Evolutionary conservation across 1,140 invertebrate species (phyloP), one percentile per base, ranked within the genome.

Genomic region (Drosophila nikananu): DNA sequence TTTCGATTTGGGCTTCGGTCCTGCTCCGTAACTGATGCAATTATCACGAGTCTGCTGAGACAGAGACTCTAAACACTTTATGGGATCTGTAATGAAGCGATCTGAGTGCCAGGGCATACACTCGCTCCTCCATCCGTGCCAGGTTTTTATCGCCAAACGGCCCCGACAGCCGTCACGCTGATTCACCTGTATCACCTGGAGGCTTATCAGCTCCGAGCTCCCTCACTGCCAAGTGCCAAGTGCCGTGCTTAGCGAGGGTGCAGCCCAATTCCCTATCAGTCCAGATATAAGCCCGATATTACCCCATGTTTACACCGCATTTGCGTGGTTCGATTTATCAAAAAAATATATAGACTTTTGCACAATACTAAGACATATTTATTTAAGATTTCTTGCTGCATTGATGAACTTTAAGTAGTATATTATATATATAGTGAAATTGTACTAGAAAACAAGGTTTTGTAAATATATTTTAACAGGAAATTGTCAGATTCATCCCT

Each of bases 221-320:
- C 41, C n/a, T n/a, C 41, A 57, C 35, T 64, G 49, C 37, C 51
- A 35, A 63, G 61, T 63, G 30, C 55, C 62, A 58, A 71, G 68
- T 72, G 41, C 68, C 8, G 30, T 74, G 58, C 72, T 75, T 75
- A 64, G 35, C 19, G 58, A 75, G 59, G 70, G 58, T 75, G 72
- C 41, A 63, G 72, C 70, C 48, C 63, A 19, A 55, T 37, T 23
- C 32, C 63, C 30, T 71, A 71, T 71, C 67, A 68, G 62, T 27
- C 39, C 23, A 49, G 68, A 63, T 75, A 75, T 74, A 63, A 75
- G 49, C 30, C 49, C 32, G 67, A 71, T 71, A 71, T 71, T 67
- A 68, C 23, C 62, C 63, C 39, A 68, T 54, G 67, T 68, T 71
- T 71, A 55, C 67, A 54, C 39, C 63, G 67, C 49, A 42, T 71